phyloP scores from a whole-genome alignment of 30 jellyfish, hydroid and myxozoan species.

The Aurelia aurita complex sp. Pacific region DNA sequence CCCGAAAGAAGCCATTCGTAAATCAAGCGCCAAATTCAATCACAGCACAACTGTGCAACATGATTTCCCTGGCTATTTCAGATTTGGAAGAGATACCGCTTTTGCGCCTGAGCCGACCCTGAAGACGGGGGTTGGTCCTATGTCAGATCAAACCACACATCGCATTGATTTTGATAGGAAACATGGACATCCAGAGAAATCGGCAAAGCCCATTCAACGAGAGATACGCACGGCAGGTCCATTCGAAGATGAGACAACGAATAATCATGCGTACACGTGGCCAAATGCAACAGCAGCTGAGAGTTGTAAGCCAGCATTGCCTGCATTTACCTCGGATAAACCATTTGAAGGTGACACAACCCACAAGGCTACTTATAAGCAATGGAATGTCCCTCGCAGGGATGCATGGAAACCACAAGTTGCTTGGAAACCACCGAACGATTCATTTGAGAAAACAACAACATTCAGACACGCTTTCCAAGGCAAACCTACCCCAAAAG shows the following conservation, averaged over 20 bases:
- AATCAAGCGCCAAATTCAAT: conserved; percentile 80
- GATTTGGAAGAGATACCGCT: conserved; percentile 68
- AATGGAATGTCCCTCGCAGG: conserved; percentile 76
- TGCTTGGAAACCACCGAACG: conserved; percentile 86
- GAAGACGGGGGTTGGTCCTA: conserved; percentile 71
- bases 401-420: conserved; percentile 85
- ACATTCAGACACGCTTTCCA: conserved; percentile 89
- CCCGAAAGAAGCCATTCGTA: conserved; percentile 65
- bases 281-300: conserved; percentile 84
- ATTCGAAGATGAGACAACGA: conserved; percentile 82
- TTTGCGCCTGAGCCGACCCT: conserved; percentile 83
- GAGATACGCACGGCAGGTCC: conserved; percentile 73
- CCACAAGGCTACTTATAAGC: conserved; percentile 66
- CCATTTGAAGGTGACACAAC: conserved; percentile 95
- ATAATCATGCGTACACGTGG: conserved; percentile 88
- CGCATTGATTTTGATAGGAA: conserved; percentile 84
- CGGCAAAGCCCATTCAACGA: conserved; percentile 89
- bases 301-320: conserved; percentile 84
- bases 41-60: conserved; percentile 91
- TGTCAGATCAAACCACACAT: conserved; percentile 92
- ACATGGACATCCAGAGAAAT: conserved; percentile 83
- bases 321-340: conserved; percentile 57
- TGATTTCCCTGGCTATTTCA: conserved; percentile 82
- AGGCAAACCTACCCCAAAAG: conserved; percentile 70
- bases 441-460: conserved; percentile 75